These are phyloP conservation scores for Eonycteris spelaea DNA, from an alignment of 2,113 vertebrate species.

Conservation along the genomic window DNA sequence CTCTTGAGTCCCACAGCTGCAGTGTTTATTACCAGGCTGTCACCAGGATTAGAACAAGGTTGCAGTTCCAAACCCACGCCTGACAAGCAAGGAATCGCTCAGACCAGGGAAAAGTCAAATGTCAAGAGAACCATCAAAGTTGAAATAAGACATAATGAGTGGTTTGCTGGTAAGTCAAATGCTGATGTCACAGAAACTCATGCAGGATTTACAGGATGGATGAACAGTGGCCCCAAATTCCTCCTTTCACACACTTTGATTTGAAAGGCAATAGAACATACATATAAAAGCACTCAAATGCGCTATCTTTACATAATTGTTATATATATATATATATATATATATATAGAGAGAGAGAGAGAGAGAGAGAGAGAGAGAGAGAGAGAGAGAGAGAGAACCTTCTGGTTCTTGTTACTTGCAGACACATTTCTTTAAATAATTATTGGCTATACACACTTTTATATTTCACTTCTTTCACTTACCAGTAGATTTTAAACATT, in stretches of 20 bases:
- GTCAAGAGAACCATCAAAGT: background rate
- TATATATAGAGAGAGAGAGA: no score
- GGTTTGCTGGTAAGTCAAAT: background rate
- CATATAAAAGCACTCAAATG: background rate
- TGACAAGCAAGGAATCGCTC: background rate
- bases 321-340: background rate
- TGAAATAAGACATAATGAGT: background rate
- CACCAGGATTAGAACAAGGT: slow-evolving; percentile 4
- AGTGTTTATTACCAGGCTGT: background rate
- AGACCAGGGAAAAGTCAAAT: background rate
- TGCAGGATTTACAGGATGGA: background rate
- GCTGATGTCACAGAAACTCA: background rate
- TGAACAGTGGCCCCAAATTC: background rate
- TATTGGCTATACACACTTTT: background rate
- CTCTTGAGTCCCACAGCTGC: background rate
- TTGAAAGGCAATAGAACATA: background rate
- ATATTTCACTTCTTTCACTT: background rate
- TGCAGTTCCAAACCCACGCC: background rate
- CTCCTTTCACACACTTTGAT: background rate
- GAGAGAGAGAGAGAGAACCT: background rate
- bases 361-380: no score
- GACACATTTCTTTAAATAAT: background rate
- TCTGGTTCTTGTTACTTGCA: background rate
- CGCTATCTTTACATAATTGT: background rate
- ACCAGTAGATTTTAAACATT: background rate